These are phyloP conservation scores for Spodoptera frugiperda DNA, from an alignment of 1,140 invertebrate species.

Conservation along the genomic window DNA sequence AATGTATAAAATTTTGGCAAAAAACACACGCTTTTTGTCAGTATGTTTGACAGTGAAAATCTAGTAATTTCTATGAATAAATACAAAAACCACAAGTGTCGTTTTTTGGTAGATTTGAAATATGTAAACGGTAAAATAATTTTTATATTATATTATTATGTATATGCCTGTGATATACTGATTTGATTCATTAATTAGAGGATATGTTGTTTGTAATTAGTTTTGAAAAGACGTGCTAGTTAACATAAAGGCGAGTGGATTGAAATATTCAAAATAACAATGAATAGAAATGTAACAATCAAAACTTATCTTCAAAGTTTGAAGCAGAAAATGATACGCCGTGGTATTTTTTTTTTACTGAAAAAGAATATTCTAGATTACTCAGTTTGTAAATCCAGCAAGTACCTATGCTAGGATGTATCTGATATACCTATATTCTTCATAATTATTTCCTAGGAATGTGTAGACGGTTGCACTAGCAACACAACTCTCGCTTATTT, in stretches of 20 bases:
- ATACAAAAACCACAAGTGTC: constrained; percentile 35
- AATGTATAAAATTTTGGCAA: no score
- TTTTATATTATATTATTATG: constrained; percentile 40
- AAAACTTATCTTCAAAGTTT: no score
- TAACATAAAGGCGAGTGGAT: not conserved
- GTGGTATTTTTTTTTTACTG: not conserved
- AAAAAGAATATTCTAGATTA: constrained; percentile 14
- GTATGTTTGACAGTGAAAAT: no score
- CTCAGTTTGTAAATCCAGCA: not conserved
- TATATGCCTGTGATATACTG: constrained; percentile 48
- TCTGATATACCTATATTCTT: not conserved
- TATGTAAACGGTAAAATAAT: constrained; percentile 35
- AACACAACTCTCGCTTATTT: constrained; percentile 31
- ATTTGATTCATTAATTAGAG: constrained; percentile 37
- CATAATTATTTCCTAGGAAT: not conserved
- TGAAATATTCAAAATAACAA: not conserved
- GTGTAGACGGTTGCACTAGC: constrained; percentile 1
- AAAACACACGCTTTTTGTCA: no score
- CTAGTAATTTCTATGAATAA: no score
- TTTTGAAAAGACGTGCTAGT: constrained; percentile 23
- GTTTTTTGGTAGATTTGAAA: constrained; percentile 33
- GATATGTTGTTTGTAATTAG: constrained; percentile 30
- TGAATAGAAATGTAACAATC: constrained; percentile 2
- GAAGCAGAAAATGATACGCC: no score
- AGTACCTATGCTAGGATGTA: not conserved